phyloP scores from a whole-genome alignment of 2,888 invertebrate genomes.

The Epirrita christyi region DNA sequence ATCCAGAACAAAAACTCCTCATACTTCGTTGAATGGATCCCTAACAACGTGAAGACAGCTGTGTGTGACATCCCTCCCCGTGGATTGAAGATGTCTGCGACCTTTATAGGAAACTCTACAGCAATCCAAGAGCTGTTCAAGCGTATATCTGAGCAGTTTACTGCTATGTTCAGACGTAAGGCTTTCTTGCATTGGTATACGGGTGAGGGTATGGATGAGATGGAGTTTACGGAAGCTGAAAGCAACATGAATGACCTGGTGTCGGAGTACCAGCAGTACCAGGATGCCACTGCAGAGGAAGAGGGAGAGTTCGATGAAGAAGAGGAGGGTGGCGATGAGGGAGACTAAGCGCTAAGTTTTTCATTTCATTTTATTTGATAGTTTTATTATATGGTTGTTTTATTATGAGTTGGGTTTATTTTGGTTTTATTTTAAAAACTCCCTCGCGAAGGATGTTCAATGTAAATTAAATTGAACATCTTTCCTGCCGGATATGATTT shows the following conservation, averaged over 20 bases:
- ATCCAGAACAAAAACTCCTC: slow-evolving; percentile 90
- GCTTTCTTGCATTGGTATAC: slow-evolving; percentile 94
- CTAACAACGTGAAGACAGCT: slow-evolving; percentile 91
- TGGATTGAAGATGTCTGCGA: slow-evolving; percentile 92
- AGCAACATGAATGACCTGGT: slow-evolving; percentile 97
- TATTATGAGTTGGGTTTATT: slow-evolving; percentile 32
- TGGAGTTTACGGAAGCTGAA: slow-evolving; percentile 98
- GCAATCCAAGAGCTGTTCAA: slow-evolving; percentile 92
- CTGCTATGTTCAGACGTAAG: slow-evolving; percentile 92
- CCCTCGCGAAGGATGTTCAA: too few species aligned
- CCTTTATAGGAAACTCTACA: slow-evolving; percentile 91
- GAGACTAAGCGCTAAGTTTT: slow-evolving; percentile 74
- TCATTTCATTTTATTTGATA: slow-evolving; percentile 43
- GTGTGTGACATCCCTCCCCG: slow-evolving; percentile 91
- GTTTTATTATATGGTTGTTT: slow-evolving; percentile 34
- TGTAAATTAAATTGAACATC: slow-evolving; percentile 25
- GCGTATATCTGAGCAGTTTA: slow-evolving; percentile 90
- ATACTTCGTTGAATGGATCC: slow-evolving; percentile 90
- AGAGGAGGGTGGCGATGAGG: slow-evolving; percentile 86
- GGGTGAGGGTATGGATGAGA: slow-evolving; percentile 95
- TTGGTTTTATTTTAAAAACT: too few species aligned
- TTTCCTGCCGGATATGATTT: too few species aligned
- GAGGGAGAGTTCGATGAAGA: slow-evolving; percentile 85
- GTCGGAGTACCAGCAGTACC: slow-evolving; percentile 91
- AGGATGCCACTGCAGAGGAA: slow-evolving; percentile 85